A percentile compares a stretch with the other conserved stretches of the same genome.
Evolutionary conservation across 2,797 vertebrate genomes (phyloP).

Genomic region (Fratercula arctica): DNA sequence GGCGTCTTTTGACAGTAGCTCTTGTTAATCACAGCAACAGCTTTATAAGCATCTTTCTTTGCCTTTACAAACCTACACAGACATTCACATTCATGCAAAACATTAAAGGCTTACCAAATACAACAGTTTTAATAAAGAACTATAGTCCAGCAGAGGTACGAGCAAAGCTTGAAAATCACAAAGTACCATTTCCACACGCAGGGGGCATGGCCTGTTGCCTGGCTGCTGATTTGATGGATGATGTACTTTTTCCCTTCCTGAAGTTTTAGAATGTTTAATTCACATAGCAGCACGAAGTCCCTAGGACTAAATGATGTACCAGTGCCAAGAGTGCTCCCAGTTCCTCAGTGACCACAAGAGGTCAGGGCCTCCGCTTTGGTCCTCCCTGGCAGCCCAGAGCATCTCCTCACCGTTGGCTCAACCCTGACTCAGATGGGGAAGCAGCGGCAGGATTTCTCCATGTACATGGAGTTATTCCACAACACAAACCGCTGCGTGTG

Average conservation of each 20-base stretch:
- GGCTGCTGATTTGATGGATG: not conserved
- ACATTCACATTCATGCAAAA: not conserved
- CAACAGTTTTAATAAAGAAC: not conserved
- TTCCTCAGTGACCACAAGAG: conserved; percentile 22
- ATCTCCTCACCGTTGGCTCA: not conserved
- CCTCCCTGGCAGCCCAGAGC: not conserved
- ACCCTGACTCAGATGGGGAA: not conserved
- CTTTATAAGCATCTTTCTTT: not conserved
- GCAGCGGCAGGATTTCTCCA: not conserved
- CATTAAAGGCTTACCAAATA: not conserved
- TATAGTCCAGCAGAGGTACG: not conserved
- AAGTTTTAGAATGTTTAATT: not conserved
- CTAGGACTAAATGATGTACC: not conserved
- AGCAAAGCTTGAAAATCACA: not conserved
- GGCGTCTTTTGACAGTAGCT: not conserved
- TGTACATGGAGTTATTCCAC: not conserved
- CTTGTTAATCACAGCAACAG: not conserved
- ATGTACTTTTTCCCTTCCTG: not conserved
- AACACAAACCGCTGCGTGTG: not conserved
- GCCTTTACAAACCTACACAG: not conserved
- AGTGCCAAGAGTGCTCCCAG: not conserved
- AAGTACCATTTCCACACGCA: not conserved
- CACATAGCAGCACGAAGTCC: not conserved
- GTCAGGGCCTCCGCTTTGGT: not conserved
- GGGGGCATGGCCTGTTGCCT: fast-evolving